Percentiles rank a stretch among this genome's conserved stretches.
phyloP scores from a whole-genome alignment of 2,888 invertebrate genomes.

The Eledona agricola region DNA sequence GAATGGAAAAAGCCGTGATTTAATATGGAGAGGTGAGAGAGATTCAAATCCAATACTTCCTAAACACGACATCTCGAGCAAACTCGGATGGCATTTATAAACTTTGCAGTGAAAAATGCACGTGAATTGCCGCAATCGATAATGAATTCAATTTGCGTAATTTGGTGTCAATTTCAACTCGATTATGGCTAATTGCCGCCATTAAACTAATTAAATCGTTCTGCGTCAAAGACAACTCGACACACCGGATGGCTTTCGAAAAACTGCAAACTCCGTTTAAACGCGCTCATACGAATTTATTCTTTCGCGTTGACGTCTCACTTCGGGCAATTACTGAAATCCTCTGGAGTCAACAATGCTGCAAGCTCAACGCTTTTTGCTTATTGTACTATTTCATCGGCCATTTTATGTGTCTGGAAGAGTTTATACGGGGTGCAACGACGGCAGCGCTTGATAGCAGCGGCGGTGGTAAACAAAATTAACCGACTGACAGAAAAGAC shows the following conservation, averaged over 20 bases:
- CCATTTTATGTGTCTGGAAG: constrained; percentile 1
- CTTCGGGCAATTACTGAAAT: constrained; percentile 10
- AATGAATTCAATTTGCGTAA: constrained; percentile 15
- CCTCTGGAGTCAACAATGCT: constrained; percentile 8
- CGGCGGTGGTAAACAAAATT: constrained; percentile 6
- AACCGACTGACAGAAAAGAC: neutral
- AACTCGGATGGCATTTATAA: constrained; percentile 3
- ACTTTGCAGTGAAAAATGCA: too few species aligned
- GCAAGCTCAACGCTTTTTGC: constrained; percentile 1
- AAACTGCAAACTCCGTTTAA: constrained; percentile 11
- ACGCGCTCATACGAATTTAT: constrained; percentile 14
- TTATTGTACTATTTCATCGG: constrained; percentile 5
- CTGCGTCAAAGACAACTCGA: constrained; percentile 1
- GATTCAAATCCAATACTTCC: constrained; percentile 19
- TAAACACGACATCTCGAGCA: constrained; percentile 12
- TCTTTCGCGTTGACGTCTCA: constrained; percentile 16
- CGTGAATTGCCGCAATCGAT: too few species aligned
- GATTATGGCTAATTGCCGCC: constrained; percentile 21
- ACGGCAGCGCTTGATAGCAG: too few species aligned
- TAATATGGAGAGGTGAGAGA: constrained; percentile 12
- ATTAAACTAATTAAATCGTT: constrained; percentile 20
- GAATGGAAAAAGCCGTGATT: constrained; percentile 7
- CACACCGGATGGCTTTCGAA: constrained; percentile 4
- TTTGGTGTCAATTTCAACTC: constrained; percentile 16
- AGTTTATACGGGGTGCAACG: too few species aligned